A percentile compares a stretch with the other conserved stretches of the same genome.
These are phyloP conservation scores for Sebastes goodei DNA, from an alignment of 2,797 vertebrate species.

Conservation along the genomic window DNA sequence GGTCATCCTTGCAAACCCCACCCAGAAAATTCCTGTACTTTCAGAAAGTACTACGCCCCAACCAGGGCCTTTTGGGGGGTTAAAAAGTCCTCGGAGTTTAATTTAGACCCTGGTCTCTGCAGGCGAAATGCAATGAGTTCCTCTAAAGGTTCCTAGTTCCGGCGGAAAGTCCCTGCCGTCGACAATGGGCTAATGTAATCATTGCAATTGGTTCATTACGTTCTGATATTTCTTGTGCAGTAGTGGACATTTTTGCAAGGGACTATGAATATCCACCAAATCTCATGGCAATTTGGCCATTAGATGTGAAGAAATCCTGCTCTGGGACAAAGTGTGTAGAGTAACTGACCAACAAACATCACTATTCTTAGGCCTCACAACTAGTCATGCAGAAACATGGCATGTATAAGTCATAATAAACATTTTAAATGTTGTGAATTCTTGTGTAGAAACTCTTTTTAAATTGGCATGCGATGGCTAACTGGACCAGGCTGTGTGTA, in stretches of 20 bases:
- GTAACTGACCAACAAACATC: neutral
- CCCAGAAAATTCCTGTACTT: too few species aligned
- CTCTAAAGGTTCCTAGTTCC: too few species aligned
- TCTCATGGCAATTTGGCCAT: neutral
- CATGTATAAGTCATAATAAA: neutral
- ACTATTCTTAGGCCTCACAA: neutral
- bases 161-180: too few species aligned
- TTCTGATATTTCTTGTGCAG: neutral
- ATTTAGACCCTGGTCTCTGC: too few species aligned
- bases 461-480: neutral
- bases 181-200: too few species aligned
- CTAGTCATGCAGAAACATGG: neutral
- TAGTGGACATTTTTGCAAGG: neutral
- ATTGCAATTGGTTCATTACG: neutral
- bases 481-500: neutral
- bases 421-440: neutral
- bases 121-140: accelerated
- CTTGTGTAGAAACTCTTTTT: neutral
- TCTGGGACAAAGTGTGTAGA: neutral
- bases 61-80: too few species aligned
- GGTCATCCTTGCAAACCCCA: too few species aligned
- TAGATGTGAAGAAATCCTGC: neutral
- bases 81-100: accelerated
- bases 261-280: neutral
- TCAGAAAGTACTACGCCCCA: too few species aligned